Conservation (phyloP, 2,113 vertebrate genomes). For the Melanotaenia duboulayi region DNA sequence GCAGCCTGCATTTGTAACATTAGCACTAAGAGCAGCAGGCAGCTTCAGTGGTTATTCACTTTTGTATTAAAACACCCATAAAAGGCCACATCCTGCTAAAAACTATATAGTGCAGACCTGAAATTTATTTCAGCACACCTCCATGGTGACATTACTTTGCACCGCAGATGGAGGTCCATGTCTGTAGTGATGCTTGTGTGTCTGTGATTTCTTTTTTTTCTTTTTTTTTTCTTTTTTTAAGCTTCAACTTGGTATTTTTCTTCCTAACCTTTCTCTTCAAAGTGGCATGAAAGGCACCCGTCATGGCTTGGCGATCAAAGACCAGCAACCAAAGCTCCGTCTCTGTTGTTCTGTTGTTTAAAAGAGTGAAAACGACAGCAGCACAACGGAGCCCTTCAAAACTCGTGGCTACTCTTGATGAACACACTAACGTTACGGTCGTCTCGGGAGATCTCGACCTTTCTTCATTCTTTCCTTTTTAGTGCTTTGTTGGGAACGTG, state of each 20-base stretch:
- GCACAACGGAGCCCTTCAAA: slow-evolving; percentile 54
- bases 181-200: slow-evolving; percentile 42
- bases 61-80: slow-evolving; percentile 10
- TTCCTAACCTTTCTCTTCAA: slow-evolving; percentile 72
- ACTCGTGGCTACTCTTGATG: slow-evolving; percentile 42
- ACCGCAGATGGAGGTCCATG: slow-evolving; percentile 16
- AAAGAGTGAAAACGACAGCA: too few relatives aligned
- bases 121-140: slow-evolving; percentile 19
- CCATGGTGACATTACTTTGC: slow-evolving; percentile 60
- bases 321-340: slow-evolving; percentile 47
- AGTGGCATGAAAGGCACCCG: slow-evolving; percentile 63
- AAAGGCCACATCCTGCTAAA: background rate
- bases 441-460: slow-evolving; percentile 10
- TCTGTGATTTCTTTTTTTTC: slow-evolving; percentile 2
- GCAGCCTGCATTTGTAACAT: slow-evolving; percentile 29
- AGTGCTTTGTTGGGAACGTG: background rate
- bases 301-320: slow-evolving; percentile 69
- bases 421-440: slow-evolving; percentile 16
- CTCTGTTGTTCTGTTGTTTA: slow-evolving; percentile 60
- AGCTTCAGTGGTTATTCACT: background rate
- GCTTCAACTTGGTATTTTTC: slow-evolving; percentile 21
- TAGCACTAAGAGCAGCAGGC: background rate
- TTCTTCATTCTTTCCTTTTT: background rate
- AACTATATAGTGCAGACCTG: background rate
- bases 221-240: slow-evolving; percentile 27